Evolutionary conservation across 2,797 vertebrate species (phyloP).

Genomic region (Pangasius djambal): DNA sequence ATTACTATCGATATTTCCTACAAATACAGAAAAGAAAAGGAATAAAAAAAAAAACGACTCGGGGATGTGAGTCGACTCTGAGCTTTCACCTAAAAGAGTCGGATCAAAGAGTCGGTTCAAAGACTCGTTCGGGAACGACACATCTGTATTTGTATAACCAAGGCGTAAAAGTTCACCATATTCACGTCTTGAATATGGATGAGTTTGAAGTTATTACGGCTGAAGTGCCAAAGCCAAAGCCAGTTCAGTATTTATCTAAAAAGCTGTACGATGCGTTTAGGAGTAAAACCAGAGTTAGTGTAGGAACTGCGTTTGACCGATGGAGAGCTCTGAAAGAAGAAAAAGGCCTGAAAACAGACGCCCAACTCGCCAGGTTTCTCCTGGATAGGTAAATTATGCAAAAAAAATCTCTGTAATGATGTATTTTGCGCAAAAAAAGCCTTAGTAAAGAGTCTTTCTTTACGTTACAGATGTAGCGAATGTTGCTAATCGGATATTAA

Average conservation of each 20-base stretch:
- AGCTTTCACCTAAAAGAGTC: not conserved
- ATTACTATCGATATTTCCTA: too few species aligned
- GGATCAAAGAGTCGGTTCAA: not conserved
- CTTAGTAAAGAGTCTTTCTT: not conserved
- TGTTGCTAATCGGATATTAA: not conserved
- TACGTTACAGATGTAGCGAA: not conserved
- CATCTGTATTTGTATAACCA: not conserved
- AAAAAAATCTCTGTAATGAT: not conserved
- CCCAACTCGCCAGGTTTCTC: slow-evolving; percentile 18
- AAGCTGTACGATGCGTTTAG: slow-evolving; percentile 30
- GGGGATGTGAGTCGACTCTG: not conserved
- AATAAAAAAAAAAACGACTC: too few species aligned
- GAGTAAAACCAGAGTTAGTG: slow-evolving; percentile 25
- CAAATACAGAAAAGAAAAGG: not conserved
- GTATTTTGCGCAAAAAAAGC: not conserved
- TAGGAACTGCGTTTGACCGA: slow-evolving; percentile 1
- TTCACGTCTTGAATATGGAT: not conserved
- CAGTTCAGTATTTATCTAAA: slow-evolving; percentile 26
- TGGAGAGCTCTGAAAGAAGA: slow-evolving; percentile 25
- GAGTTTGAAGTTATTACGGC: not conserved
- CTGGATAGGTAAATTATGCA: slow-evolving; percentile 9
- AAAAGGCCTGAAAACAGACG: slow-evolving; percentile 25
- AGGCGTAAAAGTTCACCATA: not conserved
- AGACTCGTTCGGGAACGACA: not conserved
- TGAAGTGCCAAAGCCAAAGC: slow-evolving; percentile 1